Percentiles rank a stretch among this genome's conserved stretches.
These are phyloP conservation scores for Enoplosus armatus DNA, from an alignment of 2,797 vertebrate species.

Conservation along the genomic window DNA sequence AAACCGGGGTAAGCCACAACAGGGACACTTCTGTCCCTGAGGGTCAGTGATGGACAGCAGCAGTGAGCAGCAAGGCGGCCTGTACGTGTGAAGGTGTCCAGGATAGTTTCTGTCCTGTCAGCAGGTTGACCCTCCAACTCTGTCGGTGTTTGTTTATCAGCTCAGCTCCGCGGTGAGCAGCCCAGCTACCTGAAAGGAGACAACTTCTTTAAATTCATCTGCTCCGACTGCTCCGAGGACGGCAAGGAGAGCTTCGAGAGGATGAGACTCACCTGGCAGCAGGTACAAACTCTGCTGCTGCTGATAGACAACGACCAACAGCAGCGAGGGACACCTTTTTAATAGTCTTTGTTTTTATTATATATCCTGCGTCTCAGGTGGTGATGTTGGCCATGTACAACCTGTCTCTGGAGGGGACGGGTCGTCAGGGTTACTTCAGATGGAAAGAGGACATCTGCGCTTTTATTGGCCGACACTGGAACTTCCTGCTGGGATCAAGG, in stretches of 20 bases:
- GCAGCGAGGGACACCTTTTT: too few relatives aligned
- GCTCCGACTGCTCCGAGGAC: conserved; percentile 92
- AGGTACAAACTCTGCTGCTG: conserved; percentile 80
- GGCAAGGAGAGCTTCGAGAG: conserved; percentile 95
- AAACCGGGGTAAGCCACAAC: too few relatives aligned
- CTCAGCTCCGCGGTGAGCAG: conserved; percentile 90
- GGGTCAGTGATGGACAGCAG: too few relatives aligned
- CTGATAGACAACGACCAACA: too few relatives aligned
- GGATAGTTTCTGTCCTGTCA: too few relatives aligned
- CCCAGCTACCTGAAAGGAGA: conserved; percentile 99
- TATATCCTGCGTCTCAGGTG: conserved; percentile 84
- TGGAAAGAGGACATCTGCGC: conserved; percentile 99
- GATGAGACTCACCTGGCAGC: conserved; percentile 97
- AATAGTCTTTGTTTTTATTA: too few relatives aligned
- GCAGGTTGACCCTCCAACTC: background rate
- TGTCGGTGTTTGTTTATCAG: conserved; percentile 71
- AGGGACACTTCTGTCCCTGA: too few relatives aligned
- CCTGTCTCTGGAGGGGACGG: conserved; percentile 96
- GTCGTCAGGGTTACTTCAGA: conserved; percentile 97
- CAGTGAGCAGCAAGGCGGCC: too few relatives aligned
- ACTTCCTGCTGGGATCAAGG: conserved; percentile 94
- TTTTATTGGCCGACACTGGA: conserved; percentile 98
- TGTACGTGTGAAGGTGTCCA: too few relatives aligned
- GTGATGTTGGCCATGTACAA: conserved; percentile 99
- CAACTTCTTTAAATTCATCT: conserved; percentile 97